Evolutionary conservation across 2,888 invertebrate species (phyloP), one percentile per base, ranked within the genome.

Genomic region (Acleris laterana): DNA sequence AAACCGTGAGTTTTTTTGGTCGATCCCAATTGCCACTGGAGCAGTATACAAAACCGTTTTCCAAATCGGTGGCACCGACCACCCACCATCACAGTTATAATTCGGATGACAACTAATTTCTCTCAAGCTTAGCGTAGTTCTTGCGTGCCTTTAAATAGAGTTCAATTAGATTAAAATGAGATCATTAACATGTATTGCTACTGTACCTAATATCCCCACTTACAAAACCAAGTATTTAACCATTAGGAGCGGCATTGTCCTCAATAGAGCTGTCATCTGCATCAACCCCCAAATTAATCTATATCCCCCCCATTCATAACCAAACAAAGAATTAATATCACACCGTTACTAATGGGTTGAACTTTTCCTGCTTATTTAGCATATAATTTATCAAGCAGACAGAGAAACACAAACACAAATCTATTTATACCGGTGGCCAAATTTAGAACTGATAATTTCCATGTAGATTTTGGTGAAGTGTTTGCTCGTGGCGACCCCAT

Each of bases 331-430:
- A 66, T 62, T 66, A 62, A 61, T 62, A 66, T 51, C 61, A 65
- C 56, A 61, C 65, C 56, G 38, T 46, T 48, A 66, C 61, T 52
- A 66, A 66, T 66, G 66, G 51, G 61, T 38, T 66, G 56, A 62
- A 66, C 62, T 66, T 66, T 57, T 52, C 42, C 19, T 50, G 22
- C 61, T 62, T 62, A 62, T 52, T 62, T 62, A 62, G 25, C 66
- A 19, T 25, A 50, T 66, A 62, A 66, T 66, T 66, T 52, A 66
- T 66, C 66, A 66, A 56, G 61, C 56, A 56, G 32, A 60, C 49
- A 16, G 53, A 61, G 50, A 56, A 61, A 61, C 57, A 19, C 51
- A 32, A 32, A 61, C 49, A 48, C 66, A 46, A 66, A 57, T 9
- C 57, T 62, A 42, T 52, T 19, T 20, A 22, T 57, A 13, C 62